A percentile compares a stretch with the other conserved stretches of the same genome.
Evolutionary conservation across 2,888 invertebrate genomes (phyloP).

Genomic region (Timema cristinae): DNA sequence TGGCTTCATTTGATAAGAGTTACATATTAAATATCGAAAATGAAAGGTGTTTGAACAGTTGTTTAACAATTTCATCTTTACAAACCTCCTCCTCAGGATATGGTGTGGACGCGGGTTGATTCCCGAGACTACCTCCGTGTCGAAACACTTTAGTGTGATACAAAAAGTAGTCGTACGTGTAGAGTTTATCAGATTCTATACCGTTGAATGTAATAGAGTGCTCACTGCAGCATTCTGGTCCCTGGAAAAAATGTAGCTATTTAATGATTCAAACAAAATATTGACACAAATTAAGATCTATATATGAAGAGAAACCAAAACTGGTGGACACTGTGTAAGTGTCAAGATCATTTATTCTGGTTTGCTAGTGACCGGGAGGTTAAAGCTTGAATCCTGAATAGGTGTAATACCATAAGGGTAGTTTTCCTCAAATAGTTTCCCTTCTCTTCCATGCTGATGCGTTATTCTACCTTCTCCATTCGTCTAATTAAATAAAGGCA

Average conservation of each 20-base stretch:
- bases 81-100: slow-evolving; percentile 24
- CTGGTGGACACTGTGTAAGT: no score
- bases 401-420: no score
- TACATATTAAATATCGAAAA: no score
- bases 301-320: neutral
- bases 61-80: neutral
- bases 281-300: neutral
- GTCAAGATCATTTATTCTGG: no score
- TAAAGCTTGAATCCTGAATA: no score
- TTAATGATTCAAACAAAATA: neutral
- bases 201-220: slow-evolving; percentile 48
- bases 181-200: slow-evolving; percentile 50
- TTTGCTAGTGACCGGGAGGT: no score
- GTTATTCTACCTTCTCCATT: no score
- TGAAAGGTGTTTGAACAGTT: no score
- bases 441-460: no score
- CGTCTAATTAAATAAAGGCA: no score
- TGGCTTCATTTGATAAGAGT: no score
- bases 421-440: no score
- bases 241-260: slow-evolving; percentile 28
- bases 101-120: slow-evolving; percentile 7
- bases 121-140: slow-evolving; percentile 38
- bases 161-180: slow-evolving; percentile 52
- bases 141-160: slow-evolving; percentile 49
- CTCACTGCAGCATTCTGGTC: slow-evolving; percentile 51